These are phyloP conservation scores for Chromobotia macracanthus DNA, from an alignment of 2,797 vertebrate genomes.

Conservation along the genomic window DNA sequence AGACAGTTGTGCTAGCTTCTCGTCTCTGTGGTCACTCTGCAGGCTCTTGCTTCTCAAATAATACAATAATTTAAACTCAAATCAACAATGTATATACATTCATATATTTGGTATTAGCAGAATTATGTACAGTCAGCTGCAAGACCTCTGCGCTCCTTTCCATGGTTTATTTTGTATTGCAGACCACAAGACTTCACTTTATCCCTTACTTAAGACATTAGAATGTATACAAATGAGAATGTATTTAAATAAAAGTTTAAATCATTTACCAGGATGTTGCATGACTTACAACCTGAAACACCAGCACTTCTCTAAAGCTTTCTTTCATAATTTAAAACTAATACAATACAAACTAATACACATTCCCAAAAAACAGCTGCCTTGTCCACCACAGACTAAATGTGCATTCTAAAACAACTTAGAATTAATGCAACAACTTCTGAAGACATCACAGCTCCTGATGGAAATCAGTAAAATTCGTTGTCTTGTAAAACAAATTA, in stretches of 20 bases:
- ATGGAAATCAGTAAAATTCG: not conserved
- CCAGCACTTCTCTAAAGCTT: constrained; percentile 42
- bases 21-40: not conserved
- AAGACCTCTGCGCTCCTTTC: no score
- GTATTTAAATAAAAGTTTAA: constrained; percentile 17
- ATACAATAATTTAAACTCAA: not conserved
- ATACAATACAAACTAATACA: not conserved
- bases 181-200: not conserved
- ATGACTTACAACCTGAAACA: not conserved
- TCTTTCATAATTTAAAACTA: no score
- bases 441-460: not conserved
- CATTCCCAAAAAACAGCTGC: constrained; percentile 4
- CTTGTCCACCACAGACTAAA: constrained; percentile 16
- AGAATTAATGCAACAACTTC: constrained; percentile 1
- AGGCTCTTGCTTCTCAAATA: not conserved
- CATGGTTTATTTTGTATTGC: not conserved
- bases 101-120: not conserved
- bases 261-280: not conserved
- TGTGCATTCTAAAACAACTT: constrained; percentile 12
- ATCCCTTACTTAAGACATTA: not conserved
- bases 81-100: not conserved
- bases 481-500: not conserved
- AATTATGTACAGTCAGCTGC: not conserved
- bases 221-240: not conserved
- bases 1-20: not conserved